These are phyloP conservation scores for Saimiri boliviensis DNA, from an alignment of 2,113 vertebrate species.

Conservation along the genomic window DNA sequence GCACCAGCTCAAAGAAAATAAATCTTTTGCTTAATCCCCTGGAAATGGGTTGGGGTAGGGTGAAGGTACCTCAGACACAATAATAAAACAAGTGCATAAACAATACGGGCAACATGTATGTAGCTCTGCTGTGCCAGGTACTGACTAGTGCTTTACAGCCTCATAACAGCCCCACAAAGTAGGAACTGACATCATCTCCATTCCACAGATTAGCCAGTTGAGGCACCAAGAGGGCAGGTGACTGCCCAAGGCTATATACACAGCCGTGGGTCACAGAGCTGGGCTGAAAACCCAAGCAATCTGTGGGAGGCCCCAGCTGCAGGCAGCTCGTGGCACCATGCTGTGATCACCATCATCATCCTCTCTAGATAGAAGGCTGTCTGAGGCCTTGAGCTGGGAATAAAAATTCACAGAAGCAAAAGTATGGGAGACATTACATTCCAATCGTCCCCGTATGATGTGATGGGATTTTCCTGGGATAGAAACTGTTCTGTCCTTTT, in stretches of 20 bases:
- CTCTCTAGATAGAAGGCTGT: background rate
- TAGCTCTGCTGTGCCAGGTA: background rate
- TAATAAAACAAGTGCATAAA: background rate
- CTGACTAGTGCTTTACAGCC: background rate
- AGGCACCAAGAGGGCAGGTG: background rate
- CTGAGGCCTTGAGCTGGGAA: background rate
- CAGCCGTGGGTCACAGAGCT: background rate
- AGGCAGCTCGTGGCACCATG: rapidly evolving
- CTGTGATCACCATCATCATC: background rate
- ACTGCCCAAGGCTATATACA: background rate
- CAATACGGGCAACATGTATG: rapidly evolving
- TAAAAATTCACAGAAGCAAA: background rate
- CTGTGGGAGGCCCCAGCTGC: background rate
- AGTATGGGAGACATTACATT: background rate
- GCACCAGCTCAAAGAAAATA: background rate
- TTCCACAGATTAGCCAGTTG: background rate
- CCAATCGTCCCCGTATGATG: background rate
- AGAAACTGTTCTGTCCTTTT: background rate
- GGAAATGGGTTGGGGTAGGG: no score
- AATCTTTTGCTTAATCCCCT: background rate
- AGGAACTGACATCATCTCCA: background rate
- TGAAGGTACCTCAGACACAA: background rate
- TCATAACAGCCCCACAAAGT: background rate
- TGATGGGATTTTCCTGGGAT: background rate
- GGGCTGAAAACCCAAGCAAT: background rate